Percentiles rank a stretch among this genome's conserved stretches.
Conservation (phyloP, 2,797 vertebrate species). For the Notoglanidium macrostoma region DNA sequence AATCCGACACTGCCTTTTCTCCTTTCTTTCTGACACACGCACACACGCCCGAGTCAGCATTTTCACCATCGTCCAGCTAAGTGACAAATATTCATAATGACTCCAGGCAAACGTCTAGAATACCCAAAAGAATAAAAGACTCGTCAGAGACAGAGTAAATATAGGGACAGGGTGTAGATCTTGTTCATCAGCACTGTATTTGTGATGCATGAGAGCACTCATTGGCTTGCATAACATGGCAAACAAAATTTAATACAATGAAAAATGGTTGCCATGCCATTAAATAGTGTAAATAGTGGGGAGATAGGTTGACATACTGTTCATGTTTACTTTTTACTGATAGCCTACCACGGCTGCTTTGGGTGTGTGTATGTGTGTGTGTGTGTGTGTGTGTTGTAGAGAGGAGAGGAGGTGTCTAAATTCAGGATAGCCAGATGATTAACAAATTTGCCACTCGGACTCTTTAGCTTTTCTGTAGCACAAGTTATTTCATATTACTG, state of each 20-base stretch:
- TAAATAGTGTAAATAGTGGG: constrained; percentile 8
- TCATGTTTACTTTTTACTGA: constrained; percentile 27
- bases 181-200: not conserved
- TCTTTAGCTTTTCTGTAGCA: not conserved
- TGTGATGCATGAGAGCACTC: not conserved
- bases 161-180: not conserved
- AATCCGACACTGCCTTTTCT: not conserved
- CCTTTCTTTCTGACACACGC: not conserved
- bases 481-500: not conserved
- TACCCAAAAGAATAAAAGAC: not conserved
- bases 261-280: constrained; percentile 32
- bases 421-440: not conserved
- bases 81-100: not conserved
- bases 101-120: not conserved
- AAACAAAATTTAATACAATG: constrained; percentile 8
- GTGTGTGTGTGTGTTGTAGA: not conserved
- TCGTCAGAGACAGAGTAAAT: not conserved
- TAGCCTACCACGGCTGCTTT: not conserved
- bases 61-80: not conserved
- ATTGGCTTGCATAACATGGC: not conserved
- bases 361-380: not conserved
- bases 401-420: not conserved
- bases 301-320: constrained; percentile 12
- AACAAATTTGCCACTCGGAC: not conserved
- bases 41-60: not conserved